Evolutionary conservation across 2,113 vertebrate species (phyloP).

Genomic region (Callipepla californica): DNA sequence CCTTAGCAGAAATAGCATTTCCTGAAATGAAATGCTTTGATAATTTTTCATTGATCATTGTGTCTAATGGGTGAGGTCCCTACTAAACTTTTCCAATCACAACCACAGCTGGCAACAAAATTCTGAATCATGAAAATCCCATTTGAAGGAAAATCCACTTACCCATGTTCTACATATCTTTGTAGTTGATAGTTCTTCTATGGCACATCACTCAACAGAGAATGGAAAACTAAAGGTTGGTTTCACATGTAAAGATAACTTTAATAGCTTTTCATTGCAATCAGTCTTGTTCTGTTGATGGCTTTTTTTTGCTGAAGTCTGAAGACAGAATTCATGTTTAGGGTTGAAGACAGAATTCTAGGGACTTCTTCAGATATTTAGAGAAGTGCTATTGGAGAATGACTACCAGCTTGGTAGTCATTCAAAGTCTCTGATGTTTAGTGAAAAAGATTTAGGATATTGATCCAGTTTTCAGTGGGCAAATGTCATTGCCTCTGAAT

Average conservation of each 20-base stretch:
- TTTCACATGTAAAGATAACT: neutral
- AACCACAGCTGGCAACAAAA: neutral
- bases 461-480: neutral
- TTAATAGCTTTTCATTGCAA: neutral
- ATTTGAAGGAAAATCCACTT: neutral
- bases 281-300: neutral
- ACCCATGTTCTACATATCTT: neutral
- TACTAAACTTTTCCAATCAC: neutral
- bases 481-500: slow-evolving; percentile 20
- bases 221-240: neutral
- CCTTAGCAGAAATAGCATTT: neutral
- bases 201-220: neutral
- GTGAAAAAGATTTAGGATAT: neutral
- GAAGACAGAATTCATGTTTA: neutral
- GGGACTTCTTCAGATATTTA: neutral
- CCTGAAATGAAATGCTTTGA: neutral
- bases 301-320: neutral
- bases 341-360: neutral
- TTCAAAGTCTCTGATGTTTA: neutral
- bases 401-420: neutral
- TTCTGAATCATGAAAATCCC: neutral
- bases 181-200: neutral
- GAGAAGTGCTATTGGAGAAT: neutral
- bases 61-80: neutral
- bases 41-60: neutral